phyloP scores from a whole-genome alignment of 2,888 invertebrate genomes.

The Cheiracanthium punctorium region DNA sequence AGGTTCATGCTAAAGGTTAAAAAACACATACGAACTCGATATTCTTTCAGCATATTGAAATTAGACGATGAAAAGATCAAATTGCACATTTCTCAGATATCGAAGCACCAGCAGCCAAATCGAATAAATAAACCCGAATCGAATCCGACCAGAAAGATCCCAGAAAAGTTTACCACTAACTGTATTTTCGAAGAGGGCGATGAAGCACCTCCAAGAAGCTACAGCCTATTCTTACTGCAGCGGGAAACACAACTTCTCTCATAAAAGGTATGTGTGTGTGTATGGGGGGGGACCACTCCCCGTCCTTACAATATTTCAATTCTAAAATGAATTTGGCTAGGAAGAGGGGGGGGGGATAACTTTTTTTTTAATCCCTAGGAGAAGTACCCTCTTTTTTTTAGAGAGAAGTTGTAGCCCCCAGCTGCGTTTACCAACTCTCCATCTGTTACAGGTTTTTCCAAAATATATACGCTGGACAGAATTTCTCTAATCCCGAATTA shows the following conservation, averaged over 20 bases:
- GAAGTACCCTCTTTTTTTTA: constrained; percentile 11
- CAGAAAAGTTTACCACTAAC: not conserved
- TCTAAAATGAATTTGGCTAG: constrained; percentile 42
- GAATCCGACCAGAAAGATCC: too few species aligned
- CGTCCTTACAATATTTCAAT: constrained; percentile 40
- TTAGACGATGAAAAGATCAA: too few species aligned
- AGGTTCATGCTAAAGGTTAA: too few species aligned
- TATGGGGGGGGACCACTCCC: not conserved
- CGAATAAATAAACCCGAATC: too few species aligned
- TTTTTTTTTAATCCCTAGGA: constrained; percentile 7
- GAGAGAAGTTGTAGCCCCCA: constrained; percentile 38
- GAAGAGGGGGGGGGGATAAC: not conserved
- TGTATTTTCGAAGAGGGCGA: not conserved
- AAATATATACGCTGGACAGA: constrained; percentile 53
- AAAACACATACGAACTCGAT: too few species aligned
- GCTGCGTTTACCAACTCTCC: constrained; percentile 30
- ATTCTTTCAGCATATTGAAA: too few species aligned
- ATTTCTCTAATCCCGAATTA: constrained; percentile 68
- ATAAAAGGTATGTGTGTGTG: too few species aligned
- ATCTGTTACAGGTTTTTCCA: constrained; percentile 13
- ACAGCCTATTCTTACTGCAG: not conserved
- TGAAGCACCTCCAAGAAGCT: not conserved
- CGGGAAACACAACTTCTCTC: not conserved
- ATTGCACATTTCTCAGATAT: too few species aligned
- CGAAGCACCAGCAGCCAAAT: too few species aligned